Conservation (phyloP, 2,888 invertebrate genomes). For the Spialia ferax region DNA sequence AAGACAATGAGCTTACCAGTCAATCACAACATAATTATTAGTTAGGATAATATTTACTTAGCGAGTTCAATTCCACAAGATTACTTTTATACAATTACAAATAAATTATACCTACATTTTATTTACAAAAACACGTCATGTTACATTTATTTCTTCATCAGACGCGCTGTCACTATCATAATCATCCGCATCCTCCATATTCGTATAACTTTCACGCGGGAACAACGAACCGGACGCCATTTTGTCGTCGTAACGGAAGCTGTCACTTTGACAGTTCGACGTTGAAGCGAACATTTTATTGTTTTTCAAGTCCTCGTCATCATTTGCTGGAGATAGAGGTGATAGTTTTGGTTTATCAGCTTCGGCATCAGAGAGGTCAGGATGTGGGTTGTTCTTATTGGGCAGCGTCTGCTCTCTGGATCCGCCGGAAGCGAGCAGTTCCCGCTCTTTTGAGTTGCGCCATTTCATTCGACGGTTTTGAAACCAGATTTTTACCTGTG, state of each 20-base stretch:
- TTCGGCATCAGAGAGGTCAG: constrained; percentile 96
- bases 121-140: constrained; percentile 88
- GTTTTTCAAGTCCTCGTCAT: constrained; percentile 68
- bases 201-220: constrained; percentile 67
- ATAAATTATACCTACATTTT: constrained; percentile 29
- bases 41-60: neutral
- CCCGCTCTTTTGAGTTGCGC: constrained; percentile 99
- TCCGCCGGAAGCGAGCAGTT: constrained; percentile 96
- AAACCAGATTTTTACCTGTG: constrained; percentile 91
- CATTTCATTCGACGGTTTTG: constrained; percentile 99
- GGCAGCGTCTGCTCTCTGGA: constrained; percentile 98
- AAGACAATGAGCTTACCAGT: too few relatives aligned
- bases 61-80: constrained; percentile 7
- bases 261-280: constrained; percentile 63
- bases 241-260: constrained; percentile 73
- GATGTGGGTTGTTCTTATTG: constrained; percentile 98
- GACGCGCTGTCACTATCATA: constrained; percentile 88
- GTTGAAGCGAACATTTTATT: constrained; percentile 69
- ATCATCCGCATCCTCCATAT: constrained; percentile 76
- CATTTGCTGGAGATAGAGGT: constrained; percentile 81
- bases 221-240: constrained; percentile 63
- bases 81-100: constrained; percentile 11
- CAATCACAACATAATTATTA: too few relatives aligned
- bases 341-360: constrained; percentile 91
- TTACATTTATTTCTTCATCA: constrained; percentile 95